Evolutionary conservation across 2,888 invertebrate species (phyloP), one percentile per base, ranked within the genome.

Genomic region (Microctonus hyperodae): DNA sequence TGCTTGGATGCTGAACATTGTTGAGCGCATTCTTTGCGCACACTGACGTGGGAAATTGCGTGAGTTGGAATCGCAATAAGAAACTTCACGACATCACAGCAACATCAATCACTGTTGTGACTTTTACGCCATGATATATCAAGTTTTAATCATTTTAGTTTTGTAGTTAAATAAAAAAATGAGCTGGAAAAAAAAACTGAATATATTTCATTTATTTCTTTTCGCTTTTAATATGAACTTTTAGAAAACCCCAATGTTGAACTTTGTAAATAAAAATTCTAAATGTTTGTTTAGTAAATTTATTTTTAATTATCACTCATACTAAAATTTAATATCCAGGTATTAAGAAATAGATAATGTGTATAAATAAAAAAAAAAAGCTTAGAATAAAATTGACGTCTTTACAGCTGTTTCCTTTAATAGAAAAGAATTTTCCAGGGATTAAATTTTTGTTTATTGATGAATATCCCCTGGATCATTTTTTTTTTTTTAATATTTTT

Each of bases 101-200:
- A 59, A 28, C 25, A 59, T 59, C 59, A 59, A 59, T 59, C 59
- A 59, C 59, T 22, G 35, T 55, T 35, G 57, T 33, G 31, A 31
- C 35, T 33, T 20, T 35, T 35, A 11, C 10, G 28, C n/a, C n/a
- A n/a, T n/a, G n/a, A n/a, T 28, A 7, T 55, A 28, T 11, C 20
- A 55, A 16, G 28, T 5, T 20, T n/a, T 16, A 56, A 20, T 33
- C 7, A 23, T n/a, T 55, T 23, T 55, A 2, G 3, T 55, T 28
- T n/a, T 55, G 25, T 55, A 11, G 4, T 55, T 10, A 33, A 9
- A n/a, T n/a, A 55, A 7, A 55, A 55, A n/a, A n/a, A n/a, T n/a
- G n/a, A n/a, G n/a, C n/a, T n/a, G n/a, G n/a, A n/a, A n/a, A 28
- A 5, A 28, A 28, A 28, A 28, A n/a, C n/a, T n/a, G n/a, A n/a